A percentile compares a stretch with the other conserved stretches of the same genome.
phyloP scores from a whole-genome alignment of 2,888 invertebrate genomes.

The Agrilus biguttatus region DNA sequence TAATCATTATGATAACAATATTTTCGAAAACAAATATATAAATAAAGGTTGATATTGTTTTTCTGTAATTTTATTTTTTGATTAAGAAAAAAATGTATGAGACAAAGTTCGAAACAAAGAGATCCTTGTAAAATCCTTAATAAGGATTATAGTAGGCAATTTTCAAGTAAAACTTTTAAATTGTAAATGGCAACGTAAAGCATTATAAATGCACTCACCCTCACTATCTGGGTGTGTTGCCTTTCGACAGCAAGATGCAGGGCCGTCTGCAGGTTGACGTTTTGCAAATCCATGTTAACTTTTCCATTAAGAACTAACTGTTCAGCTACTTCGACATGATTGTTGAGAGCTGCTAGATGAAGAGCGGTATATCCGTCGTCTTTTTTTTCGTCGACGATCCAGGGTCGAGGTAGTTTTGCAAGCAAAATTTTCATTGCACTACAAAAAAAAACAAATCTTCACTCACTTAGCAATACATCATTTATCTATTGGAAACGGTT shows the following conservation, averaged over 20 bases:
- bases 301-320: slow-evolving; percentile 74
- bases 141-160: no score
- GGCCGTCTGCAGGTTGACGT: slow-evolving; percentile 87
- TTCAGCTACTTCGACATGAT: slow-evolving; percentile 93
- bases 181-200: background rate
- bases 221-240: slow-evolving; percentile 94
- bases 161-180: background rate
- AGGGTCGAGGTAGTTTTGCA: slow-evolving; percentile 81
- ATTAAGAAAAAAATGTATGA: no score
- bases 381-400: slow-evolving; percentile 98
- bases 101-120: no score
- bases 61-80: no score
- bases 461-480: background rate
- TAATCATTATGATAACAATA: no score
- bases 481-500: no score
- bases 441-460: slow-evolving; percentile 28
- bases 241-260: slow-evolving; percentile 91
- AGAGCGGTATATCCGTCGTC: slow-evolving; percentile 96
- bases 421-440: slow-evolving; percentile 94
- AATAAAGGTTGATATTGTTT: no score
- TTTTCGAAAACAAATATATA: no score
- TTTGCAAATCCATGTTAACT: slow-evolving; percentile 90
- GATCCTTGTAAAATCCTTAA: no score
- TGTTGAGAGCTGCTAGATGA: slow-evolving; percentile 90
- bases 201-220: slow-evolving; percentile 38